Evolutionary conservation across 1,140 invertebrate genomes (phyloP), one percentile per base, ranked within the genome.

Genomic region (Akabosia matsudoensis): DNA sequence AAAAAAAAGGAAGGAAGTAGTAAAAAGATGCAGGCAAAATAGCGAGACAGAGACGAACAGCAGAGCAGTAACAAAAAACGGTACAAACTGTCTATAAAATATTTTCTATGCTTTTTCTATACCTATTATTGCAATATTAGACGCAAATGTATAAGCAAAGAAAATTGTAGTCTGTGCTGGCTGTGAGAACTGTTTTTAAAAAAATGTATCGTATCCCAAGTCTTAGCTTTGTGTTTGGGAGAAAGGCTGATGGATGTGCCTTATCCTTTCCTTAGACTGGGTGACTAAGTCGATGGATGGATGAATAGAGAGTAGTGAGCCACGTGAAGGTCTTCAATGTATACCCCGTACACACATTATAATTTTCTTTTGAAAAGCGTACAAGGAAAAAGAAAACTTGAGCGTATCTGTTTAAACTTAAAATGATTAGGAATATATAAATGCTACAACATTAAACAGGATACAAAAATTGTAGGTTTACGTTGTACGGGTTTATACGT

Each of bases 221-320:
- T 67, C 61, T 67, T 30, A 67, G 22, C 7, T 30, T 28, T 67
- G 28, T 67, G 61, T 61, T 14, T 67, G 61, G 61, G 61, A 67
- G 22, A 30, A 61, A 67, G 61, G 61, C 61, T 30, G 61, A 67
- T 67, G 61, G 61, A 67, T 67, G 61, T 67, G 61, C 61, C 61
- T 67, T 67, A 67, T 67, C 22, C 61, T 30, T 67, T 67, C 61
- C 61, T 67, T 67, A 67, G 61, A 67, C 61, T 67, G 61, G 61
- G 61, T 67, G 61, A 67, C 61, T 67, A 67, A 67, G 61, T 67
- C 3, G 61, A 67, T 67, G 61, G 61, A 67, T 67, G 61, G 61
- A 67, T 67, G 61, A 30, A 31, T 67, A 30, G 61, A 45, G 7
- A 45, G 37, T 10, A 67, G 61, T 67, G 61, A 67, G 61, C 61